Percentiles rank a stretch among this genome's conserved stretches.
These are phyloP conservation scores for Distichodus sexfasciatus DNA, from an alignment of 2,797 vertebrate genomes.

Conservation along the genomic window DNA sequence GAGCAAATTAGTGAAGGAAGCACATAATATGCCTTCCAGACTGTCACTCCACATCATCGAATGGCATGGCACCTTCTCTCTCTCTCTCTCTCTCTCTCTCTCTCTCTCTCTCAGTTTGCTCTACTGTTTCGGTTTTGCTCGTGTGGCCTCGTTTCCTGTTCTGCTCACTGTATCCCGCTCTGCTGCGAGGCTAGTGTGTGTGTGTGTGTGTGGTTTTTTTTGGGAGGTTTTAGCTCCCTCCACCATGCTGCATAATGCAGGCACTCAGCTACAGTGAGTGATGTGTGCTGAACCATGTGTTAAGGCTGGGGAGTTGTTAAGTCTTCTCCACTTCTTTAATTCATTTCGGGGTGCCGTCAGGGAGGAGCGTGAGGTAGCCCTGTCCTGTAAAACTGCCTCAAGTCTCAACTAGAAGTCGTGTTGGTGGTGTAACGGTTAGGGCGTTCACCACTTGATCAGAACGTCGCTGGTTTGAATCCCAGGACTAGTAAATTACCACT, in stretches of 20 bases:
- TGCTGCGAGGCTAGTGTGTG: neutral
- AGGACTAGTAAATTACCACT: too few relatives aligned
- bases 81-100: neutral
- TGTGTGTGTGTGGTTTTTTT: neutral
- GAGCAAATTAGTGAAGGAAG: slow-evolving; percentile 26
- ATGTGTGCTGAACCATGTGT: slow-evolving; percentile 57
- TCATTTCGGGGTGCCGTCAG: slow-evolving; percentile 13
- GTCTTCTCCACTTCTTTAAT: slow-evolving; percentile 13
- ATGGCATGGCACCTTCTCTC: neutral
- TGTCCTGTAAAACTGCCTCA: slow-evolving; percentile 4
- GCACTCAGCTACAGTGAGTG: slow-evolving; percentile 32
- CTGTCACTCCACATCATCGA: slow-evolving; percentile 35
- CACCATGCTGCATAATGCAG: neutral
- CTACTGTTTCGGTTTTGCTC: neutral
- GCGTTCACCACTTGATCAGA: too few relatives aligned
- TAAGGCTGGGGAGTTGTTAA: slow-evolving; percentile 43
- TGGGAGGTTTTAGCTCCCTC: neutral
- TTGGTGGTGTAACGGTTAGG: neutral
- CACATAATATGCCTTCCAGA: slow-evolving; percentile 30
- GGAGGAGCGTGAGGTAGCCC: slow-evolving; percentile 1
- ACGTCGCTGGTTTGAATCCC: too few relatives aligned
- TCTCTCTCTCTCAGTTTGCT: neutral
- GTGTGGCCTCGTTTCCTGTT: neutral
- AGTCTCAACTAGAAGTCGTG: neutral
- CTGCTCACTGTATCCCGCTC: neutral